phyloP scores from a whole-genome alignment of 64 coral and sea anemone species.

The Astreopora myriophthalma region DNA sequence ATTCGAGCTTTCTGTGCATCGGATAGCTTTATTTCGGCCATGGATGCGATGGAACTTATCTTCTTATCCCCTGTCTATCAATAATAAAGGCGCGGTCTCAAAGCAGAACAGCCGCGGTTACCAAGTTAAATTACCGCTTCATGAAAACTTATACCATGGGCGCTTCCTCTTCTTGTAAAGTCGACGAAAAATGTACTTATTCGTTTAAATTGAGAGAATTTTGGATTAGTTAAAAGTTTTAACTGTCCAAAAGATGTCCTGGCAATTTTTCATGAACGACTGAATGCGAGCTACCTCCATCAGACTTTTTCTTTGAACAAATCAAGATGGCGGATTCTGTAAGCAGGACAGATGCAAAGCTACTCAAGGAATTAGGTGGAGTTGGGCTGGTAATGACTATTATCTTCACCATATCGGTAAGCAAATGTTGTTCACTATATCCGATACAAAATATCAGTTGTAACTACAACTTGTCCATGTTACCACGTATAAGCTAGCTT shows the following conservation, averaged over 20 bases:
- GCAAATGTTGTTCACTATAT: not conserved
- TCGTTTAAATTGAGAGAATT: no score
- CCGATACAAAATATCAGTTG: not conserved
- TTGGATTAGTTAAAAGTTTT: no score
- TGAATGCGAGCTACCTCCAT: no score
- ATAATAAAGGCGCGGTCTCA: not conserved
- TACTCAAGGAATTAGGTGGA: slow-evolving; percentile 59
- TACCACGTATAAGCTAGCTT: no score
- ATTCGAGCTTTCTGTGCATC: slow-evolving; percentile 84
- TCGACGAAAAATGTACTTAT: no score
- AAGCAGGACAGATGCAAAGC: slow-evolving; percentile 15
- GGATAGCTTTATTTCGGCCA: slow-evolving; percentile 74
- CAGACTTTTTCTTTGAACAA: not conserved
- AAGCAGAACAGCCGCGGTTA: not conserved
- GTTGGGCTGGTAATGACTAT: slow-evolving; percentile 75
- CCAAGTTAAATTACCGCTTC: not conserved
- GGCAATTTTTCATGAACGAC: not conserved
- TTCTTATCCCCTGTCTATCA: not conserved
- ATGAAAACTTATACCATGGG: no score
- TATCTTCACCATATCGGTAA: slow-evolving; percentile 87
- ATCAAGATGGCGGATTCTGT: slow-evolving; percentile 48
- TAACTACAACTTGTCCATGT: no score
- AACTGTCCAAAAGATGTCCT: no score
- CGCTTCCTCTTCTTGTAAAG: no score
- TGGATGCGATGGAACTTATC: not conserved